Evolutionary conservation across 2,797 vertebrate genomes (phyloP).

Genomic region (Betta splendens): DNA sequence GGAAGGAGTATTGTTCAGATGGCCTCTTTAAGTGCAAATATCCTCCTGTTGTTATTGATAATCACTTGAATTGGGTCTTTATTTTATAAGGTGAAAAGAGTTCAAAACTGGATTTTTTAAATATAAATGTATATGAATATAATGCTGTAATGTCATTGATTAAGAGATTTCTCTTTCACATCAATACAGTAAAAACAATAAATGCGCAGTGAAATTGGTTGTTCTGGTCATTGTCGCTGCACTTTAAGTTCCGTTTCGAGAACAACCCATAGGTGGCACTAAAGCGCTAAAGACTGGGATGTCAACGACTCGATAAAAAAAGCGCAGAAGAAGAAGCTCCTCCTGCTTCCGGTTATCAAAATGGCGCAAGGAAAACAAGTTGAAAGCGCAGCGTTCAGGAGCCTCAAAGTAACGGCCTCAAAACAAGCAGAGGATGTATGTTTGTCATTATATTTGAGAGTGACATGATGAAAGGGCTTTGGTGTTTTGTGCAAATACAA

Average conservation of each 20-base stretch:
- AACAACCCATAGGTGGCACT: conserved; percentile 35
- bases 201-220: conserved; percentile 53
- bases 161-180: conserved; percentile 80
- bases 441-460: too few relatives aligned
- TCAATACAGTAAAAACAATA: conserved; percentile 76
- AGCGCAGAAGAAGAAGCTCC: too few relatives aligned
- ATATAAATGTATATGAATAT: conserved; percentile 80
- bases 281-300: rapidly evolving
- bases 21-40: conserved; percentile 78
- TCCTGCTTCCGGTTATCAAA: too few relatives aligned
- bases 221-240: neutral
- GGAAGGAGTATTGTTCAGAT: conserved; percentile 70
- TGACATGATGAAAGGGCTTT: too few relatives aligned
- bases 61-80: conserved; percentile 73
- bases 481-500: too few relatives aligned
- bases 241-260: neutral
- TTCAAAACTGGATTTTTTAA: conserved; percentile 73
- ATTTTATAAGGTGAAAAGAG: conserved; percentile 80
- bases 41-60: conserved; percentile 72
- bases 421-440: too few relatives aligned
- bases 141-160: conserved; percentile 79
- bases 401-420: too few relatives aligned
- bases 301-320: too few relatives aligned
- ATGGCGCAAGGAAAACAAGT: too few relatives aligned
- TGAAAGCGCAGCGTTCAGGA: too few relatives aligned